These are phyloP conservation scores for Drosophila lacertosa DNA, from an alignment of 1,140 invertebrate genomes.

Conservation along the genomic window DNA sequence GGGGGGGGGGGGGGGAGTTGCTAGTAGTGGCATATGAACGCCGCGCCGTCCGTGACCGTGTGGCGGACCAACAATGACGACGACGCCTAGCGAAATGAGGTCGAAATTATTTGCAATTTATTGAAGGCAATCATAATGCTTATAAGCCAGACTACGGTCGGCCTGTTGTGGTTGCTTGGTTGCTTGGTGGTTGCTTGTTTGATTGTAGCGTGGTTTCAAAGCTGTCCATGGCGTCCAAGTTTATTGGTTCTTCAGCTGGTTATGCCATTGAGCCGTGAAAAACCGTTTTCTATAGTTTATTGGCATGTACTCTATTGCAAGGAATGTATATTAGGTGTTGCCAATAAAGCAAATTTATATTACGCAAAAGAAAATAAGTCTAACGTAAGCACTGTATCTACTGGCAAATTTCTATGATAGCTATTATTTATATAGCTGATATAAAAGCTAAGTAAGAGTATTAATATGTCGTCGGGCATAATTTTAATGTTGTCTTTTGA, in stretches of 20 bases:
- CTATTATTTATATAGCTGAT: not conserved
- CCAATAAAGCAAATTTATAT: slow-evolving; percentile 4
- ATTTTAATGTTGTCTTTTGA: not conserved
- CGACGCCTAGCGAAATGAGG: slow-evolving; percentile 74
- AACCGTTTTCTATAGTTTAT: slow-evolving; percentile 58
- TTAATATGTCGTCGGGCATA: not conserved
- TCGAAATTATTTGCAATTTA: slow-evolving; percentile 83
- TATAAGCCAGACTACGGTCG: slow-evolving; percentile 64
- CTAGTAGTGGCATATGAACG: slow-evolving; percentile 47
- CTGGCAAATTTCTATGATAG: not conserved
- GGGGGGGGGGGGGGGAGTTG: slow-evolving; percentile 33
- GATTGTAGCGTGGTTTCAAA: slow-evolving; percentile 22
- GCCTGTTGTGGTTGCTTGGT: slow-evolving; percentile 40
- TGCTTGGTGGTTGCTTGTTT: not conserved
- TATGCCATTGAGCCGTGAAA: slow-evolving; percentile 75
- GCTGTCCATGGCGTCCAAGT: slow-evolving; percentile 44
- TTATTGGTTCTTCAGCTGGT: slow-evolving; percentile 72
- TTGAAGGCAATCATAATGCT: slow-evolving; percentile 81
- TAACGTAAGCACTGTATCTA: not conserved
- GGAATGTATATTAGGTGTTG: slow-evolving; percentile 13
- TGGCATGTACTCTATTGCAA: slow-evolving; percentile 44
- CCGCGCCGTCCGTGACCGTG: slow-evolving; percentile 70
- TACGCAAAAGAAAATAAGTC: not conserved
- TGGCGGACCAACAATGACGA: slow-evolving; percentile 47
- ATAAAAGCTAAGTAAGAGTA: not conserved